A percentile compares a stretch with the other conserved stretches of the same genome.
These are phyloP conservation scores for Leptinotarsa undecemlineata DNA, from an alignment of 1,140 invertebrate genomes.

Conservation along the genomic window DNA sequence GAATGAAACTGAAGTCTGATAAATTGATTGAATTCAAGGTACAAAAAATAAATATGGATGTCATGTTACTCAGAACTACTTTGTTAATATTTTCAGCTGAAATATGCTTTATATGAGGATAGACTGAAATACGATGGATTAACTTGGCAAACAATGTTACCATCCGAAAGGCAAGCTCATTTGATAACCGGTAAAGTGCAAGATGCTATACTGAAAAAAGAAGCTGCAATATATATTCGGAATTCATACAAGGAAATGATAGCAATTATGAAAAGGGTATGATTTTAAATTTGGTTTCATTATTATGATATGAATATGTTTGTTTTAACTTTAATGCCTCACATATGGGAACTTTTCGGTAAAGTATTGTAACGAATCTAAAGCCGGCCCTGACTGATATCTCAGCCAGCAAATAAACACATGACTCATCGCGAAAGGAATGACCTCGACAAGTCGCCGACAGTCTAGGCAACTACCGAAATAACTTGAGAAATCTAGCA, in stretches of 20 bases:
- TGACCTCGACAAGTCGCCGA: too few relatives aligned
- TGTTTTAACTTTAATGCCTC: too few relatives aligned
- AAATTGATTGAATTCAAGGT: constrained; percentile 62
- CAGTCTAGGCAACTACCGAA: too few relatives aligned
- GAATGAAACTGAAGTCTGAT: constrained; percentile 62
- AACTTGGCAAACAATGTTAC: constrained; percentile 55
- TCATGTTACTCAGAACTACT: background rate
- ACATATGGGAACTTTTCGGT: too few relatives aligned
- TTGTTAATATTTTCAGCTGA: constrained; percentile 50
- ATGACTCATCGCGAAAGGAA: too few relatives aligned
- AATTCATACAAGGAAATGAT: constrained; percentile 64
- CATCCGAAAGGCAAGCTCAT: constrained; percentile 58
- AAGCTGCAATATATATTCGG: constrained; percentile 63
- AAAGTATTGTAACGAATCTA: too few relatives aligned
- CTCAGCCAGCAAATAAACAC: too few relatives aligned
- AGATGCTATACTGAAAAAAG: constrained; percentile 62
- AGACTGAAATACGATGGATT: constrained; percentile 55
- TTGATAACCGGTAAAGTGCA: constrained; percentile 61
- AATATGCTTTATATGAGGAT: constrained; percentile 57
- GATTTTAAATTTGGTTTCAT: background rate
- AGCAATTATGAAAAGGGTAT: constrained; percentile 64
- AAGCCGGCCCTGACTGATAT: too few relatives aligned
- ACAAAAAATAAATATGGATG: constrained; percentile 27
- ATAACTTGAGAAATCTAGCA: too few relatives aligned
- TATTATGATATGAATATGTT: too few relatives aligned